These are phyloP conservation scores for Cepaea hortensis DNA, from an alignment of 2,888 invertebrate species.

Conservation along the genomic window DNA sequence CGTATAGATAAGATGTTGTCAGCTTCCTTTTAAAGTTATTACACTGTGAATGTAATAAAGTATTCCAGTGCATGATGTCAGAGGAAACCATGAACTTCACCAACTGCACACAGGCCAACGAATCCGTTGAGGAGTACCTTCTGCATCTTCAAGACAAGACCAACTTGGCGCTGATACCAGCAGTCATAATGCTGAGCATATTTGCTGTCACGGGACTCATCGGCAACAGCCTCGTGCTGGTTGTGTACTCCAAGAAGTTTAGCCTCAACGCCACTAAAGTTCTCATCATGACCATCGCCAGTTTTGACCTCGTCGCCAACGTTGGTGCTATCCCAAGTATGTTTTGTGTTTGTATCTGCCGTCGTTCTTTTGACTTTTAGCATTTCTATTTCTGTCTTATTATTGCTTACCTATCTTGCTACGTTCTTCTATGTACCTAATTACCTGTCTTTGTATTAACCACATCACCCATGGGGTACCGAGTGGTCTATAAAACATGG, in stretches of 20 bases:
- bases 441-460: no score
- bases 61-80: no score
- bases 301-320: constrained; percentile 33
- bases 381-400: no score
- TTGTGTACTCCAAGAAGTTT: constrained; percentile 34
- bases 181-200: neutral
- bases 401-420: no score
- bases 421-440: no score
- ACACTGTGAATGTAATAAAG: no score
- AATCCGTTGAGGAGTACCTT: neutral
- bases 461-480: no score
- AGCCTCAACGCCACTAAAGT: constrained; percentile 26
- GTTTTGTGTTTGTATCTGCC: neutral
- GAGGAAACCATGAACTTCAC: no score
- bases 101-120: neutral
- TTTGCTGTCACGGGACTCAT: constrained; percentile 5
- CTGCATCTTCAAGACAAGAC: constrained; percentile 22
- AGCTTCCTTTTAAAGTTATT: no score
- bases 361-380: no score
- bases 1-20: no score
- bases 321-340: constrained; percentile 32
- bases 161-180: constrained; percentile 26
- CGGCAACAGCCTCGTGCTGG: constrained; percentile 22
- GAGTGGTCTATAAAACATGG: no score
- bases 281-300: constrained; percentile 37